Evolutionary conservation across 2,113 vertebrate genomes (phyloP).

Genomic region (Catharus minimus): DNA sequence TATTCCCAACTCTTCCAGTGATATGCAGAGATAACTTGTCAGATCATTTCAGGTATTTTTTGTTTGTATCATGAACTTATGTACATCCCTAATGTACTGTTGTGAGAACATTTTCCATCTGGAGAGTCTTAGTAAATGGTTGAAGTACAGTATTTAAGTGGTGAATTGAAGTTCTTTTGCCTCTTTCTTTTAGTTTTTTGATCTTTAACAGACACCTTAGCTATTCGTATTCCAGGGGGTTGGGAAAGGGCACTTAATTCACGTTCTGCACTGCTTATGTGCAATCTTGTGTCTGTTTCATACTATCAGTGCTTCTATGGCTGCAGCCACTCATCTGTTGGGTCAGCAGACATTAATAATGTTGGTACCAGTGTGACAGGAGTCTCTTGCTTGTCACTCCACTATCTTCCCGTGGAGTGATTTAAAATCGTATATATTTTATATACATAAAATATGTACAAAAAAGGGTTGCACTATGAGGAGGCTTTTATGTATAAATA

Average conservation of each 20-base stretch:
- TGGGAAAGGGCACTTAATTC: not conserved
- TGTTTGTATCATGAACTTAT: not conserved
- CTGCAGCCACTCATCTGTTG: not conserved
- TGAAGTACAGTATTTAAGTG: not conserved
- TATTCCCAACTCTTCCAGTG: not conserved
- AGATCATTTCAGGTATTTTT: conserved; percentile 25
- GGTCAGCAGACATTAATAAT: not conserved
- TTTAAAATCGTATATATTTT: not conserved
- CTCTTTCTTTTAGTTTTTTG: not conserved
- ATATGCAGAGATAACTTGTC: not conserved
- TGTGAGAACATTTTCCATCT: not conserved
- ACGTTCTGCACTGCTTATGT: not conserved
- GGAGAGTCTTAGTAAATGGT: not conserved
- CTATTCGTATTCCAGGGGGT: rapidly evolving
- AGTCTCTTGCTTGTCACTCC: not conserved
- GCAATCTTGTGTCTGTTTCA: not conserved
- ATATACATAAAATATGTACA: too few species aligned
- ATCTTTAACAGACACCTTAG: not conserved
- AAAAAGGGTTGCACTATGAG: not conserved
- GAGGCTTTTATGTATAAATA: not conserved
- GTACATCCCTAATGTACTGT: not conserved
- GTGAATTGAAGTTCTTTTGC: not conserved
- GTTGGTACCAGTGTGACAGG: not conserved
- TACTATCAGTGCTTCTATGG: not conserved
- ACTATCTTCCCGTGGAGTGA: not conserved